A percentile compares a stretch with the other conserved stretches of the same genome.
phyloP scores from a whole-genome alignment of 37 sponge, comb jelly and placozoan species.

The Sycon ciliatum region DNA sequence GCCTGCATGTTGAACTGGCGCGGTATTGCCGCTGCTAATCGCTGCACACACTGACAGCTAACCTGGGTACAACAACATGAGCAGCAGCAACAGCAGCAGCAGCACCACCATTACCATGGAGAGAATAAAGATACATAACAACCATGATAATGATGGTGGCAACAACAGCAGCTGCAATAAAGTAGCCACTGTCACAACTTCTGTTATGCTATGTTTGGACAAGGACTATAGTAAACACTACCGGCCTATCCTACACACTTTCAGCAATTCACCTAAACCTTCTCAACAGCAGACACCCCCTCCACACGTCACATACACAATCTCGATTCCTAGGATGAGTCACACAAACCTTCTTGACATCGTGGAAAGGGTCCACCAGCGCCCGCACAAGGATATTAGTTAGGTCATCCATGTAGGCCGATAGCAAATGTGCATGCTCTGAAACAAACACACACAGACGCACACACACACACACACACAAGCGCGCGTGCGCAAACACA shows the following conservation, averaged over 20 bases:
- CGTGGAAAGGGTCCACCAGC: conserved; percentile 78
- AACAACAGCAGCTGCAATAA: too few species aligned
- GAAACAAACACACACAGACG: too few species aligned
- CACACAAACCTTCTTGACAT: conserved; percentile 88
- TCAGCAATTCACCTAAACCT: too few species aligned
- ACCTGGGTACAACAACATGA: conserved; percentile 8
- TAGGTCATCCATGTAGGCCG: conserved; percentile 65
- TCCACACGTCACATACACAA: too few species aligned
- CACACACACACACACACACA: too few species aligned
- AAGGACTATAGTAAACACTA: not conserved
- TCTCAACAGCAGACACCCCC: too few species aligned
- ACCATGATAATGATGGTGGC: too few species aligned
- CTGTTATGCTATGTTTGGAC: too few species aligned
- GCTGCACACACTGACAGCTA: conserved; percentile 26
- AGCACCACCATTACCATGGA: conserved; percentile 23
- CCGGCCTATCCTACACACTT: not conserved
- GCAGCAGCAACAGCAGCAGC: conserved; percentile 38
- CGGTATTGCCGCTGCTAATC: conserved; percentile 47
- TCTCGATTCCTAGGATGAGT: too few species aligned
- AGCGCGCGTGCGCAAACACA: too few species aligned
- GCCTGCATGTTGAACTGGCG: conserved; percentile 57
- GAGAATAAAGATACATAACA: too few species aligned
- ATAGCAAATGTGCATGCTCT: not conserved
- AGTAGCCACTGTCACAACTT: too few species aligned
- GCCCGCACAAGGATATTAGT: conserved; percentile 52